Conservation (phyloP, 1,140 invertebrate genomes). For the Adelges cooleyi region DNA sequence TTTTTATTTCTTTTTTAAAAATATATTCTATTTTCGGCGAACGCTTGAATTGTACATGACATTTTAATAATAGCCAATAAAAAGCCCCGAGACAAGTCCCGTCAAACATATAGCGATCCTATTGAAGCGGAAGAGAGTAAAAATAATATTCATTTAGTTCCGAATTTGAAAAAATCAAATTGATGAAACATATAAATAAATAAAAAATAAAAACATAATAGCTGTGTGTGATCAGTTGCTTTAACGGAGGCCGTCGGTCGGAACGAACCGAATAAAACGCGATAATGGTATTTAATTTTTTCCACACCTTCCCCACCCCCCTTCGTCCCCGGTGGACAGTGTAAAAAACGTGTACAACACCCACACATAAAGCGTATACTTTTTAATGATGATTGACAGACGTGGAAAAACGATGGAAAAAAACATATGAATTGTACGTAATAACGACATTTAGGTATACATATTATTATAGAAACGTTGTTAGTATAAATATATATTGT, state of each 20-base stretch:
- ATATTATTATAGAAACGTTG: background rate
- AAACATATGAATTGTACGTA: background rate
- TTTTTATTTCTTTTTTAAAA: no score
- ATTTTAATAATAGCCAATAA: no score
- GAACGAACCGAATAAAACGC: slow-evolving; percentile 25
- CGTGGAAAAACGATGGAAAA: slow-evolving; percentile 2
- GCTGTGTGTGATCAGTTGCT: background rate
- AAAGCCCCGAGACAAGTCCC: no score
- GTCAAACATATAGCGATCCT: no score
- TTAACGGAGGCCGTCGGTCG: slow-evolving; percentile 13
- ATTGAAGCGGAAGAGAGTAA: no score
- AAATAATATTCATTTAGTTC: no score
- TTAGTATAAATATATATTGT: background rate
- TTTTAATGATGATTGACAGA: slow-evolving; percentile 25
- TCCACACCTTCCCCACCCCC: background rate
- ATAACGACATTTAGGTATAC: background rate
- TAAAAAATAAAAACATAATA: no score
- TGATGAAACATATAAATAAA: no score
- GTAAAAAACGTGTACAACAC: background rate
- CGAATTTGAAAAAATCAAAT: no score
- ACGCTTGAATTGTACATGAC: no score
- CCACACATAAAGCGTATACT: slow-evolving; percentile 1
- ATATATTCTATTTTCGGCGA: no score
- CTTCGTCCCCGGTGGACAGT: background rate
- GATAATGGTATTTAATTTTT: background rate